Conservation (phyloP, 2,113 vertebrate species). For the Reinhardtius hippoglossoides region DNA sequence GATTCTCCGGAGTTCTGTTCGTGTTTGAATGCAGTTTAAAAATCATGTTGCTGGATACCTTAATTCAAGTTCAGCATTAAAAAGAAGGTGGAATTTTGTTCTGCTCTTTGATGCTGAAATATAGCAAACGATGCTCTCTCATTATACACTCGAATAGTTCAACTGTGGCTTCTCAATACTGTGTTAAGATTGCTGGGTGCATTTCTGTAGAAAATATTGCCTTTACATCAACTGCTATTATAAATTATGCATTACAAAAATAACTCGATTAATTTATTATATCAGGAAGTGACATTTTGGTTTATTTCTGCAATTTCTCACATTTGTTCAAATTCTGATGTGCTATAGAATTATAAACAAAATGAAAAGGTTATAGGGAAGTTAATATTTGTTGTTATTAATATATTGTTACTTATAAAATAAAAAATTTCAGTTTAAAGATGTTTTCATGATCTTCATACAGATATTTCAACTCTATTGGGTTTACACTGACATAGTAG, state of each 20-base stretch:
- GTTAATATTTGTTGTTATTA: neutral
- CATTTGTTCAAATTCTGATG: slow-evolving; percentile 7
- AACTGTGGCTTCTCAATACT: slow-evolving; percentile 14
- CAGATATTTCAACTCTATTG: too few species aligned
- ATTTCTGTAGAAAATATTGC: neutral
- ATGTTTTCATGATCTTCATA: too few species aligned
- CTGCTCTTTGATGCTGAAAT: neutral
- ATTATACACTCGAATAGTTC: neutral
- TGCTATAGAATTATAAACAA: neutral
- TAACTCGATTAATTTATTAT: neutral
- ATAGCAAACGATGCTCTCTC: neutral
- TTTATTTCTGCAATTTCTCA: neutral
- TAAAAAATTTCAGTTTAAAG: slow-evolving; percentile 29
- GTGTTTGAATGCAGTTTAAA: too few species aligned
- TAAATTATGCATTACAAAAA: neutral
- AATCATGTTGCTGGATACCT: slow-evolving; percentile 79
- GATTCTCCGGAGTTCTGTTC: too few species aligned
- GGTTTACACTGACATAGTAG: too few species aligned
- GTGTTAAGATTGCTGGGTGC: neutral
- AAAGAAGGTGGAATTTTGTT: neutral
- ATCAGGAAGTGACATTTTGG: neutral
- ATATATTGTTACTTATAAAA: slow-evolving; percentile 18
- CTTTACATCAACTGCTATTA: neutral
- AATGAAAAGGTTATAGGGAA: slow-evolving; percentile 7
- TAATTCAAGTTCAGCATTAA: neutral